Base-by-base conservation (phyloP, 2,113 vertebrate species). In the Carassius carassius region DNA sequence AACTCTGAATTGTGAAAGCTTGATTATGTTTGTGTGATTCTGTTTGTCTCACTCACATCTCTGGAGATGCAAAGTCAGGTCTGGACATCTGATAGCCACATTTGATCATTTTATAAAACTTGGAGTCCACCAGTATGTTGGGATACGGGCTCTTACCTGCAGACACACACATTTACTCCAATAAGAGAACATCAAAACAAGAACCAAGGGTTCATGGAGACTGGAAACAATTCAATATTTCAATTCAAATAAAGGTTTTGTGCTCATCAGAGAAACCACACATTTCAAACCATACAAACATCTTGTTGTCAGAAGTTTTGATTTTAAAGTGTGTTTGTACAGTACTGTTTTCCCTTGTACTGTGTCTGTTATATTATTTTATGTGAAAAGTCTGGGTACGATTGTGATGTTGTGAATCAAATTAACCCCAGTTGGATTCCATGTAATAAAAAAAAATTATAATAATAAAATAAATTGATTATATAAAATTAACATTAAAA, bases 61-160 rank as follows among this genome's bases (percentile, higher is more conserved):
- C 95, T 84, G 95, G 93, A 13, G 96, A 95, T 35, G 97, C 95
- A 2, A 96, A 98, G 62, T 95, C 94, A 0, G 98, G 98, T 84
- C 96, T 95, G 84, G 94, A 95, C 98, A 99, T 99, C 91, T 99
- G 96, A 90, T 97, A 98, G 1, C 98, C 98, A 14, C 93, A 93
- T 87, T 98, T 98, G 88, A 99, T 95, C 97, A 98, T 95, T 87
- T 96, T 98, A 85, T 99, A 99, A 93, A 99, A 99, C 87, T 96
- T 97, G 85, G 95, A 94, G 91, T 99, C 97, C 89, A 99, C 98
- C 78, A 95, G 91, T 90, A 98, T 94, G 81, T 96, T 96, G 0
- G 98, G 97, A 85, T 99, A 99, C 0, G 98, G 98, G 80, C 97
- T 98, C 90, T 97, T 95, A 25, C 98, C 98, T 99, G 90, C 37